Evolutionary conservation across 2,797 vertebrate species (phyloP).

Genomic region (Mormyrops boulengeri): DNA sequence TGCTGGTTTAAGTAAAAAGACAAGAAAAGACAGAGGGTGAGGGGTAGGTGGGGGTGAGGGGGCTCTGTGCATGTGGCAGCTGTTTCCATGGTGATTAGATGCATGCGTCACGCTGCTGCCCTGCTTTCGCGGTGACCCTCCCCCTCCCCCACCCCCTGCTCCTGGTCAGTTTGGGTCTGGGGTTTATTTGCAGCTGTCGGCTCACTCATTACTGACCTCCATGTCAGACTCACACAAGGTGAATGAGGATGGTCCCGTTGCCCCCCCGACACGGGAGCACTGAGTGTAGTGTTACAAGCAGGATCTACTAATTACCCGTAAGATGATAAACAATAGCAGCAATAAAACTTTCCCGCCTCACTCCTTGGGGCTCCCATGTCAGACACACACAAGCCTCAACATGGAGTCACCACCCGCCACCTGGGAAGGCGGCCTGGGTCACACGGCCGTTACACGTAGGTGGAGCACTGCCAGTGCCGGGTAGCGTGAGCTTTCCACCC

Average conservation of each 20-base stretch:
- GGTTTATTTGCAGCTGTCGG: conserved; percentile 5
- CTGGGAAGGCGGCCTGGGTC: neutral
- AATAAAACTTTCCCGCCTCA: neutral
- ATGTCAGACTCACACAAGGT: neutral
- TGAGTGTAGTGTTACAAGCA: neutral
- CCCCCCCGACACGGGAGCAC: neutral
- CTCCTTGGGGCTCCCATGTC: neutral
- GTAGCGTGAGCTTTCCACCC: neutral
- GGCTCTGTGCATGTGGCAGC: conserved; percentile 11
- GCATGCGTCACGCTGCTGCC: conserved; percentile 13
- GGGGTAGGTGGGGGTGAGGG: neutral
- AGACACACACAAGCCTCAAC: neutral
- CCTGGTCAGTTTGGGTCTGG: neutral
- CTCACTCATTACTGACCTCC: neutral
- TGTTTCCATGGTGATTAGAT: conserved; percentile 25
- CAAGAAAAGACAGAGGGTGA: conserved; percentile 14
- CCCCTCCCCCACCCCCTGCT: neutral
- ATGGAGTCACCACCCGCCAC: neutral
- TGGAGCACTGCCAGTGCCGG: neutral
- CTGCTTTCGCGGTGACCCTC: neutral
- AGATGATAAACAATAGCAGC: neutral
- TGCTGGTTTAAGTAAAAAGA: conserved; percentile 21
- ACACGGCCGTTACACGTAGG: neutral
- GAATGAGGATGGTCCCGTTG: neutral
- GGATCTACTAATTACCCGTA: neutral